A percentile compares a stretch with the other conserved stretches of the same genome.
phyloP scores from a whole-genome alignment of 2,888 invertebrate genomes.

The Polydrusus tereticollis region DNA sequence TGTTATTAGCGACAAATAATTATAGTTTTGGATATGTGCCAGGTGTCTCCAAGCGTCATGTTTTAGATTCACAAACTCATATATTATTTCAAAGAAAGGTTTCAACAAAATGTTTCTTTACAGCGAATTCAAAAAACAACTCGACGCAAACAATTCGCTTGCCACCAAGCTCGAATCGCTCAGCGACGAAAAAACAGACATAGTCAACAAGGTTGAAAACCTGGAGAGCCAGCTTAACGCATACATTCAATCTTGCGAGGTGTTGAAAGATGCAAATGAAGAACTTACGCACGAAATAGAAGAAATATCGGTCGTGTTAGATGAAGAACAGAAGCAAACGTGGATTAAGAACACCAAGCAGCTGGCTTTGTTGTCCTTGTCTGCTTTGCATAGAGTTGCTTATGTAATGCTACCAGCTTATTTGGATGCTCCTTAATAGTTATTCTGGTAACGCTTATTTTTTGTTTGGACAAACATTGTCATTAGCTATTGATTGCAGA shows the following conservation, averaged over 20 bases:
- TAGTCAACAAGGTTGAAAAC: slow-evolving; percentile 29
- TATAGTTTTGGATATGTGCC: neutral
- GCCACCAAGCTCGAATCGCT: slow-evolving; percentile 22
- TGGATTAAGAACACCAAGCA: slow-evolving; percentile 56
- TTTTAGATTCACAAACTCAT: neutral
- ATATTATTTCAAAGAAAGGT: neutral
- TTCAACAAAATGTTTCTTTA: too few relatives aligned
- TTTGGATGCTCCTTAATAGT: slow-evolving; percentile 33
- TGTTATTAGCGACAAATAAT: neutral
- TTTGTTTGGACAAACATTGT: neutral
- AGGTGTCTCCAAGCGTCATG: neutral
- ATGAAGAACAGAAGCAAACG: slow-evolving; percentile 53
- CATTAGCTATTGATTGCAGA: too few relatives aligned
- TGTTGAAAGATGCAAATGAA: slow-evolving; percentile 47
- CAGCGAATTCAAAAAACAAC: slow-evolving; percentile 43
- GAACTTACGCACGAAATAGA: slow-evolving; percentile 43
- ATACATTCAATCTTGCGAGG: slow-evolving; percentile 46
- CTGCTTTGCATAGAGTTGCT: slow-evolving; percentile 55
- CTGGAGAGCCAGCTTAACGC: slow-evolving; percentile 52
- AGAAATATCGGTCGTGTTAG: slow-evolving; percentile 49
- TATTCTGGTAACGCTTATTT: neutral
- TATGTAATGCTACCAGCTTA: slow-evolving; percentile 56
- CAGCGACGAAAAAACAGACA: slow-evolving; percentile 29
- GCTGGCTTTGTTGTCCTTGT: slow-evolving; percentile 54
- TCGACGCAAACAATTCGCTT: slow-evolving; percentile 28